phyloP scores from a whole-genome alignment of 2,888 invertebrate genomes.

The Notodonta ziczac region DNA sequence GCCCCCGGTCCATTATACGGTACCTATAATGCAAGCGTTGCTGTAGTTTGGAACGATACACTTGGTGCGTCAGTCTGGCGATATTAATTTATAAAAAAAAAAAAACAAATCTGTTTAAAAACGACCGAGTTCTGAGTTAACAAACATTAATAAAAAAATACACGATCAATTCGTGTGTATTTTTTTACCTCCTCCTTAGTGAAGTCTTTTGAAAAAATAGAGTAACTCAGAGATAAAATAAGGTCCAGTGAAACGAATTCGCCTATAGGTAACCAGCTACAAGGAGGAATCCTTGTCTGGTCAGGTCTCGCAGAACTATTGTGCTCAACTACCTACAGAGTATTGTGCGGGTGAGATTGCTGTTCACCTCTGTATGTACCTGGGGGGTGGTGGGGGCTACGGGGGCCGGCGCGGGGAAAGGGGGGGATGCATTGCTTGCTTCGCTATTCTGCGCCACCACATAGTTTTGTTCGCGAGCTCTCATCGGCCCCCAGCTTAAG shows the following conservation, averaged over 20 bases:
- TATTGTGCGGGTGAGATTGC: slow-evolving; percentile 70
- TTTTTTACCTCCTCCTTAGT: too few relatives aligned
- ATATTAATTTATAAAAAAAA: too few relatives aligned
- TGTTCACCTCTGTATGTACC: slow-evolving; percentile 65
- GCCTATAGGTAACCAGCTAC: neutral
- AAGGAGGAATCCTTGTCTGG: slow-evolving; percentile 41
- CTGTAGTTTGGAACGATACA: too few relatives aligned
- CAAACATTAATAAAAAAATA: too few relatives aligned
- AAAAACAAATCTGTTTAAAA: too few relatives aligned
- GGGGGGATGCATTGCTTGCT: slow-evolving; percentile 59
- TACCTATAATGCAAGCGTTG: too few relatives aligned
- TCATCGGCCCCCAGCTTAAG: slow-evolving; percentile 72
- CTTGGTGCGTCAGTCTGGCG: too few relatives aligned
- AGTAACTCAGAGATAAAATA: neutral
- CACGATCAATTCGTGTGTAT: too few relatives aligned
- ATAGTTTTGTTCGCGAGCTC: slow-evolving; percentile 78
- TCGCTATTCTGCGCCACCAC: slow-evolving; percentile 68
- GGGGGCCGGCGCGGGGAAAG: slow-evolving; percentile 34
- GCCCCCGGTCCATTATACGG: too few relatives aligned
- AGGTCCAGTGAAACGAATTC: neutral
- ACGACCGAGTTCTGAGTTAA: too few relatives aligned
- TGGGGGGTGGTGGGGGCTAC: slow-evolving; percentile 44
- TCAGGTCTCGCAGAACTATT: slow-evolving; percentile 55
- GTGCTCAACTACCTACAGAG: slow-evolving; percentile 38
- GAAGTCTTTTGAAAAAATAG: neutral